Conservation (phyloP, 2,797 vertebrate species). For the Parotocinclus haroldoi region DNA sequence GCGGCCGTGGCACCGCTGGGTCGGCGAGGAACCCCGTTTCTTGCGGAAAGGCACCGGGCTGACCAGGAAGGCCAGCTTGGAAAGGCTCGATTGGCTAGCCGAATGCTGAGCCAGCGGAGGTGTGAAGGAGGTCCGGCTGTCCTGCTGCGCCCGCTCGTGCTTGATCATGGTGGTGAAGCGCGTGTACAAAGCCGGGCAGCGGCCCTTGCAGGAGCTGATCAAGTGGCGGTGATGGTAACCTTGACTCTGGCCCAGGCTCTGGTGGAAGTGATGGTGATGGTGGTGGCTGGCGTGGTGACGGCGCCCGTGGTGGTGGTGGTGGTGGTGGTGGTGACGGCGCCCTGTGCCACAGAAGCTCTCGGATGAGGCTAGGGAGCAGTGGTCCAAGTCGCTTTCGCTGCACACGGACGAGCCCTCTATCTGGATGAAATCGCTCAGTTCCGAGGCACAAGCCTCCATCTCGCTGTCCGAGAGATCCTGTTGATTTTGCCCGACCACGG, state of each 20-base stretch:
- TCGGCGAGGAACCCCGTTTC: slow-evolving; percentile 85
- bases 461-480: slow-evolving; percentile 91
- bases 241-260: slow-evolving; percentile 81
- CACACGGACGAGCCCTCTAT: slow-evolving; percentile 96
- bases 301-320: slow-evolving; percentile 70
- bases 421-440: slow-evolving; percentile 93
- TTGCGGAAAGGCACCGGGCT: slow-evolving; percentile 98
- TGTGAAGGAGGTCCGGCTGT: slow-evolving; percentile 61
- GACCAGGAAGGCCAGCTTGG: slow-evolving; percentile 95
- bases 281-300: slow-evolving; percentile 77
- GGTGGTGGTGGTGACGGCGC: slow-evolving; percentile 57
- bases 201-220: slow-evolving; percentile 93
- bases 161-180: slow-evolving; percentile 96
- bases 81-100: slow-evolving; percentile 80
- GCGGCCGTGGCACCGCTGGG: slow-evolving; percentile 59
- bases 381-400: slow-evolving; percentile 97
- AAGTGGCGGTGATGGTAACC: slow-evolving; percentile 86
- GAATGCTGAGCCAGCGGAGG: slow-evolving; percentile 58
- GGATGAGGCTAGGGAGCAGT: slow-evolving; percentile 93
- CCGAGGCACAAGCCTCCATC: slow-evolving; percentile 87
- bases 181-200: slow-evolving; percentile 93
- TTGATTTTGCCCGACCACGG: slow-evolving; percentile 44
- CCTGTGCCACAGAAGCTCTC: slow-evolving; percentile 88
- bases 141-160: slow-evolving; percentile 89
- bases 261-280: slow-evolving; percentile 81